phyloP scores from a whole-genome alignment of 2,797 vertebrate species.

The Babyrousa celebensis region DNA sequence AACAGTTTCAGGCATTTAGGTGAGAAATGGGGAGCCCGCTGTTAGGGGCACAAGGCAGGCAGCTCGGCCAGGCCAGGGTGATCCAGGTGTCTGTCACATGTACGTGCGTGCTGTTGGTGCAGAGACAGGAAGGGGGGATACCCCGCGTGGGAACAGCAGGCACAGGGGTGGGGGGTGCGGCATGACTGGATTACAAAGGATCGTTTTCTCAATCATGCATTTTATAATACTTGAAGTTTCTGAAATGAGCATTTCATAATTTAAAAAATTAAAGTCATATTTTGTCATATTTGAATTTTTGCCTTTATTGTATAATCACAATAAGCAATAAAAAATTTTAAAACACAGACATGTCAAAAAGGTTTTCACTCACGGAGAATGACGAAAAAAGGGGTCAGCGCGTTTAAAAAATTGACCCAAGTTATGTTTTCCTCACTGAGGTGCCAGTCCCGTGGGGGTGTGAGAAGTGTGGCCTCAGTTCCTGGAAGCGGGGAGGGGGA shows the following conservation, averaged over 20 bases:
- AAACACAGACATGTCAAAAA: background rate
- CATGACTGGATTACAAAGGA: fast-evolving
- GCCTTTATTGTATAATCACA: constrained; percentile 4
- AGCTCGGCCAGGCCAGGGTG: fast-evolving
- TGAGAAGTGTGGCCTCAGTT: fast-evolving
- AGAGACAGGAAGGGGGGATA: background rate
- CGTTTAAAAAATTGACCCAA: background rate
- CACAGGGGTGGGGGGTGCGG: background rate
- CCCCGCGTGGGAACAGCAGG: fast-evolving
- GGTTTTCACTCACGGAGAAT: background rate
- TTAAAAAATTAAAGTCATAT: background rate
- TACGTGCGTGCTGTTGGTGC: fast-evolving
- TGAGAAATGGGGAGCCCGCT: background rate
- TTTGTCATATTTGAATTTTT: constrained; percentile 68
- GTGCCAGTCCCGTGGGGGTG: background rate
- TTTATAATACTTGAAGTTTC: constrained; percentile 38
- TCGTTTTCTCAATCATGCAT: background rate
- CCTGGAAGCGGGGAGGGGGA: fast-evolving
- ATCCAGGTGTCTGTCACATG: fast-evolving
- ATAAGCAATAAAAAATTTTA: constrained; percentile 71
- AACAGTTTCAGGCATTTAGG: fast-evolving
- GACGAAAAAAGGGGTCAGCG: fast-evolving
- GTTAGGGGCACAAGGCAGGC: fast-evolving
- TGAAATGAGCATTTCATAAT: constrained; percentile 4
- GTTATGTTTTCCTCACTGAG: background rate